phyloP scores from a whole-genome alignment of 2,888 invertebrate genomes.

The Nineta flava region DNA sequence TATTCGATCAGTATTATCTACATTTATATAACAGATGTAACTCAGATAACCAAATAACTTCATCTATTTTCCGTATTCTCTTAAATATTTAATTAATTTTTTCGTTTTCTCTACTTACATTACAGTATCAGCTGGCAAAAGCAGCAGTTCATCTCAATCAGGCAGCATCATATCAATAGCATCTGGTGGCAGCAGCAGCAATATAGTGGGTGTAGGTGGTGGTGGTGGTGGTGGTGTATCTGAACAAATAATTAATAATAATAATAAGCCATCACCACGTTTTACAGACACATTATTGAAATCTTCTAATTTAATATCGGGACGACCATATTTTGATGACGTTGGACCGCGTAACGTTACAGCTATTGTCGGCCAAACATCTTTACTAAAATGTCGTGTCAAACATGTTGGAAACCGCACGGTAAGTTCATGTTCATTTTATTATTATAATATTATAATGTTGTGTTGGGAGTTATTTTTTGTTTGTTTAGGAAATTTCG shows the following conservation, averaged over 20 bases:
- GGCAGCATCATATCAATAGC: background rate
- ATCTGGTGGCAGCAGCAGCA: background rate
- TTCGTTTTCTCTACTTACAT: too few species aligned
- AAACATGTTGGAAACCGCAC: constrained; percentile 77
- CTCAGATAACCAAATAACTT: too few species aligned
- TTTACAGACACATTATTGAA: background rate
- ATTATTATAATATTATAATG: background rate
- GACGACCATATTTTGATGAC: constrained; percentile 72
- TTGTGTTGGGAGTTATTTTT: background rate
- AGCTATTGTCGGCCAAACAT: constrained; percentile 68
- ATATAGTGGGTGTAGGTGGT: background rate
- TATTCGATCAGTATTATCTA: too few species aligned
- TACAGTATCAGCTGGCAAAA: too few species aligned
- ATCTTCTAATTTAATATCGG: constrained; percentile 24
- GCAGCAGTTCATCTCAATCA: too few species aligned
- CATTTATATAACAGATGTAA: too few species aligned
- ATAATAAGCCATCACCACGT: background rate
- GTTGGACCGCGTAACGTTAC: constrained; percentile 69
- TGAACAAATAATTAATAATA: background rate
- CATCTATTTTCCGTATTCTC: too few species aligned
- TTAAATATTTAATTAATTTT: too few species aligned
- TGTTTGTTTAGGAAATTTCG: background rate
- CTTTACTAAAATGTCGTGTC: constrained; percentile 64
- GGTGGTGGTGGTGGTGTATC: background rate
- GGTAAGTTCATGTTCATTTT: constrained; percentile 34